Evolutionary conservation across 2,888 invertebrate genomes (phyloP).

Genomic region (Drosophila nr. perissopoda): DNA sequence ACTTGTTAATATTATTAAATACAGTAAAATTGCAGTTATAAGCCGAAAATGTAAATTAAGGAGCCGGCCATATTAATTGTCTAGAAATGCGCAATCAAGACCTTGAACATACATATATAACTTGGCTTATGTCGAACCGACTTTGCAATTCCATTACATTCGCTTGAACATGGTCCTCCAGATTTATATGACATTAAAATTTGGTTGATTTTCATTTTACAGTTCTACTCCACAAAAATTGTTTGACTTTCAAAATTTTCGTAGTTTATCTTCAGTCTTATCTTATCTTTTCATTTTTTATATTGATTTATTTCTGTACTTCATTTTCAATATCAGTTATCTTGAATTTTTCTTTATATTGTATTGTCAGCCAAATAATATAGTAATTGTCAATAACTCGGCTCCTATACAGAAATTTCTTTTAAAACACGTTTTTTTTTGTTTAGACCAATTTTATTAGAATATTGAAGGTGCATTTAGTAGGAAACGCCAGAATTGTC

Average conservation of each 20-base stretch:
- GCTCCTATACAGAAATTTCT: neutral
- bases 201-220: neutral
- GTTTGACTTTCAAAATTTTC: neutral
- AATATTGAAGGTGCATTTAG: conserved; percentile 36
- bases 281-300: no score
- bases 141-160: neutral
- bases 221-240: neutral
- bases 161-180: neutral
- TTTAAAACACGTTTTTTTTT: neutral
- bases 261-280: neutral
- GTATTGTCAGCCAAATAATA: neutral
- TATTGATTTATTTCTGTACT: no score
- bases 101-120: neutral
- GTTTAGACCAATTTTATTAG: neutral
- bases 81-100: neutral
- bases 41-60: neutral
- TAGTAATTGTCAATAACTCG: neutral
- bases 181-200: neutral
- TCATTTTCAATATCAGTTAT: neutral
- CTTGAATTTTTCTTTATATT: neutral
- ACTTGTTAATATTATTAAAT: neutral
- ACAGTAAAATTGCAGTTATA: neutral
- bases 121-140: neutral
- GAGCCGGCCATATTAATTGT: neutral
- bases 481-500: conserved; percentile 55